Conservation (phyloP, 1,140 invertebrate genomes). For the Globodera rostochiensis region DNA sequence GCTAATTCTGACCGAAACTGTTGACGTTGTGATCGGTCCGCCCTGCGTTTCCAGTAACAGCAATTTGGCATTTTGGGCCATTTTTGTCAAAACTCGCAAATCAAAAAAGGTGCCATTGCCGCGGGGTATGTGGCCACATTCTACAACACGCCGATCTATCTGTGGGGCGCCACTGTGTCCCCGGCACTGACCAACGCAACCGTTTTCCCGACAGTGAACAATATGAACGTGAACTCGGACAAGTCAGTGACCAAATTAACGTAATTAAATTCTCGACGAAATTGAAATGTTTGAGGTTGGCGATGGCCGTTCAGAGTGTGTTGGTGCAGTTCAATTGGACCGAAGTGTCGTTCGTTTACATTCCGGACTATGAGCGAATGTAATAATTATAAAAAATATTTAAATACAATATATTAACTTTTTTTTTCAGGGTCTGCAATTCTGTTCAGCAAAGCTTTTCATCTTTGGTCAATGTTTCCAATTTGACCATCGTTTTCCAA, state of each 20-base stretch:
- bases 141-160: slow-evolving; percentile 46
- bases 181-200: slow-evolving; percentile 30
- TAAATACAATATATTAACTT: neutral
- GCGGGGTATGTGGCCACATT: slow-evolving; percentile 29
- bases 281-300: neutral
- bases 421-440: slow-evolving; percentile 34
- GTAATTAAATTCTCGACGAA: neutral
- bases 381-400: neutral
- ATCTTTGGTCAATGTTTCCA: slow-evolving; percentile 5
- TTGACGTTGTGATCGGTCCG: slow-evolving; percentile 48
- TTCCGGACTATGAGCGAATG: slow-evolving; percentile 29
- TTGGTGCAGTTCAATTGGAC: slow-evolving; percentile 42
- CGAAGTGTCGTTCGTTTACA: slow-evolving; percentile 47
- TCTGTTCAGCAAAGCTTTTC: slow-evolving; percentile 45
- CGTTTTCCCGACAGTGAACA: slow-evolving; percentile 43
- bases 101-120: slow-evolving; percentile 26
- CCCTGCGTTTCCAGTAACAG: slow-evolving; percentile 38
- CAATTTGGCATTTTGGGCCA: neutral
- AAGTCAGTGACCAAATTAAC: slow-evolving; percentile 20
- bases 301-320: slow-evolving; percentile 30
- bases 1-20: slow-evolving; percentile 39
- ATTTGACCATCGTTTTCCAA: slow-evolving; percentile 23
- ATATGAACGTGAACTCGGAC: slow-evolving; percentile 38
- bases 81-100: neutral
- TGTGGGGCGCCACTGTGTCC: slow-evolving; percentile 44